phyloP scores from a whole-genome alignment of 2,797 vertebrate genomes.

The Oophaga sylvatica region DNA sequence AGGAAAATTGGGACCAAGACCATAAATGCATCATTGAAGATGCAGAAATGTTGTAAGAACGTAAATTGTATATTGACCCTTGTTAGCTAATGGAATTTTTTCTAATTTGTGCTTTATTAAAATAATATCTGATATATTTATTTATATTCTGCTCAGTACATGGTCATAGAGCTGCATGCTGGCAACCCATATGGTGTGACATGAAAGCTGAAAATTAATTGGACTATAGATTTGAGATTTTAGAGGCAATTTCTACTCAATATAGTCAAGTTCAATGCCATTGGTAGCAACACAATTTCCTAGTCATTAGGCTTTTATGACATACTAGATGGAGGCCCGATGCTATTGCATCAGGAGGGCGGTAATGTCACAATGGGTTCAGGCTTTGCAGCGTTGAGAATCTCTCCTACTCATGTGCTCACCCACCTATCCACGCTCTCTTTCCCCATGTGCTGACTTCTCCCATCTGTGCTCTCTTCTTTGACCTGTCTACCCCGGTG shows the following conservation, averaged over 20 bases:
- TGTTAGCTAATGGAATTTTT: not conserved
- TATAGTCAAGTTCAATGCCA: not conserved
- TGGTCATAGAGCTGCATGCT: not conserved
- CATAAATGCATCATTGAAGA: not conserved
- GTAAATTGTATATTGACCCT: not conserved
- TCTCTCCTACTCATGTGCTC: too few relatives aligned
- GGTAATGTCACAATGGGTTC: too few relatives aligned
- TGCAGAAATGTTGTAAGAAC: not conserved
- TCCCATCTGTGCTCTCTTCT: too few relatives aligned
- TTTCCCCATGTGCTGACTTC: too few relatives aligned
- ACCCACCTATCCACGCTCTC: too few relatives aligned
- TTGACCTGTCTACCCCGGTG: too few relatives aligned
- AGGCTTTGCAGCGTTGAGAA: too few relatives aligned
- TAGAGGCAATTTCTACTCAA: not conserved
- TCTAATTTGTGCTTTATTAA: not conserved
- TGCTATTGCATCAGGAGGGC: too few relatives aligned
- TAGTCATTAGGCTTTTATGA: too few relatives aligned
- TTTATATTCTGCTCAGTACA: not conserved
- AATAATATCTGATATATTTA: not conserved
- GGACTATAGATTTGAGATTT: not conserved
- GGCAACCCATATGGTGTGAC: too few relatives aligned
- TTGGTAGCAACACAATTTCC: not conserved
- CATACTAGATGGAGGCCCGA: too few relatives aligned
- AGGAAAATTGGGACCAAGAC: not conserved
- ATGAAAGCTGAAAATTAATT: not conserved